These are phyloP conservation scores for Ganaspis brasiliensis DNA, from an alignment of 2,888 invertebrate species.

Conservation along the genomic window DNA sequence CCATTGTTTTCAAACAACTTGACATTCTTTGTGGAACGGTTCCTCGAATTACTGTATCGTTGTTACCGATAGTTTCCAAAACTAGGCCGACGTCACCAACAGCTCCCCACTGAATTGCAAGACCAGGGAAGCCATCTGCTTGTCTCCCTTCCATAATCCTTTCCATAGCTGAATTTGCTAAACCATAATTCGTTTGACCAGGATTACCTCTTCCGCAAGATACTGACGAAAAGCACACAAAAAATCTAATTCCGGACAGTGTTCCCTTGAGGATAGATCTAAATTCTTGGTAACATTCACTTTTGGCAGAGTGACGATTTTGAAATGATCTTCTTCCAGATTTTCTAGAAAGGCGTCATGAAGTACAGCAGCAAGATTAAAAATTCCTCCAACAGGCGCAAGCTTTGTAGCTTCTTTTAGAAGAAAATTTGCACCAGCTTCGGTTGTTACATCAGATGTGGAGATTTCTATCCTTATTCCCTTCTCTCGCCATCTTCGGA, in stretches of 20 bases:
- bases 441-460: conserved; percentile 77
- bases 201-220: conserved; percentile 98
- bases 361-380: conserved; percentile 96
- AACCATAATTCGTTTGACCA: conserved; percentile 98
- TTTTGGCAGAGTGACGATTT: conserved; percentile 92
- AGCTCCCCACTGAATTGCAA: conserved; percentile 99
- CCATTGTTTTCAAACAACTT: conserved; percentile 94
- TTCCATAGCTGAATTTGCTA: conserved; percentile 99
- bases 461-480: conserved; percentile 81
- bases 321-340: conserved; percentile 90
- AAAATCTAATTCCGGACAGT: conserved; percentile 93
- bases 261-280: conserved; percentile 89
- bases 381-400: too few species aligned
- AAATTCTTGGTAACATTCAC: conserved; percentile 91
- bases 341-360: conserved; percentile 94
- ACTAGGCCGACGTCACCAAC: conserved; percentile 98
- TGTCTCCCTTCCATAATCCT: conserved; percentile 94
- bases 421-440: conserved; percentile 78
- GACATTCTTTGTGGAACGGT: conserved; percentile 97
- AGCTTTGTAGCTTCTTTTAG: conserved; percentile 77
- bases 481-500: conserved; percentile 85
- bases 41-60: conserved; percentile 96
- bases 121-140: conserved; percentile 91
- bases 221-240: conserved; percentile 97
- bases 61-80: conserved; percentile 91